A percentile compares a stretch with the other conserved stretches of the same genome.
Conservation (phyloP, 1,140 invertebrate genomes). For the Alviniconcha marisindica region DNA sequence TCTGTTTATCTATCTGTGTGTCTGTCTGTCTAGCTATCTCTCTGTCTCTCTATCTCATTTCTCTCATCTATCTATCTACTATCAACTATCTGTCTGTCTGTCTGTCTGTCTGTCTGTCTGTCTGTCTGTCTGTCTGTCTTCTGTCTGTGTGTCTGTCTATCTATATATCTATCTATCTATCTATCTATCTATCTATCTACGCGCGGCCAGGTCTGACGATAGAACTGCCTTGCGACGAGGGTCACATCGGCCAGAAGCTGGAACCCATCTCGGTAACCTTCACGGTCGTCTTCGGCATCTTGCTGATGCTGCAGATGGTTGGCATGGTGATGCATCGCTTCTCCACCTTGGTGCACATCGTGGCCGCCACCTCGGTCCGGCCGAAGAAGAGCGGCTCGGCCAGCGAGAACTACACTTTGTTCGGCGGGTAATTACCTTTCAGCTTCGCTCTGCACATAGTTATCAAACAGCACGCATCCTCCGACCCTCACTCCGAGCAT, state of each 20-base stretch:
- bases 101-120: no score
- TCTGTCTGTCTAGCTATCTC: no score
- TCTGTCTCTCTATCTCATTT: no score
- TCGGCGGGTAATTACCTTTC: neutral
- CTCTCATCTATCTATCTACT: no score
- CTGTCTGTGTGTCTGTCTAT: no score
- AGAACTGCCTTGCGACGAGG: constrained; percentile 35
- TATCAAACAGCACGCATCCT: no score
- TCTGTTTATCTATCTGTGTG: no score
- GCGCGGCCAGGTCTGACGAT: constrained; percentile 19
- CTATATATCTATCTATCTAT: no score
- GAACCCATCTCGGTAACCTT: constrained; percentile 74
- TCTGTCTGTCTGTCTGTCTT: no score
- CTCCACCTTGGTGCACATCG: constrained; percentile 74
- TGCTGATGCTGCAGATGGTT: constrained; percentile 77
- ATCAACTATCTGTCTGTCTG: no score
- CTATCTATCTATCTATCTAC: no score
- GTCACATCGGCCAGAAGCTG: constrained; percentile 29
- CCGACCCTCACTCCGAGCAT: no score
- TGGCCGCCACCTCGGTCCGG: constrained; percentile 63
- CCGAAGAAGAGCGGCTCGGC: neutral
- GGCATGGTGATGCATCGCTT: constrained; percentile 77
- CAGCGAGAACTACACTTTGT: neutral
- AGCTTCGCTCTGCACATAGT: neutral
- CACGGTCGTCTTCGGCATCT: constrained; percentile 76